Conservation (phyloP, 2,888 invertebrate genomes). For the Patella caerulea region DNA sequence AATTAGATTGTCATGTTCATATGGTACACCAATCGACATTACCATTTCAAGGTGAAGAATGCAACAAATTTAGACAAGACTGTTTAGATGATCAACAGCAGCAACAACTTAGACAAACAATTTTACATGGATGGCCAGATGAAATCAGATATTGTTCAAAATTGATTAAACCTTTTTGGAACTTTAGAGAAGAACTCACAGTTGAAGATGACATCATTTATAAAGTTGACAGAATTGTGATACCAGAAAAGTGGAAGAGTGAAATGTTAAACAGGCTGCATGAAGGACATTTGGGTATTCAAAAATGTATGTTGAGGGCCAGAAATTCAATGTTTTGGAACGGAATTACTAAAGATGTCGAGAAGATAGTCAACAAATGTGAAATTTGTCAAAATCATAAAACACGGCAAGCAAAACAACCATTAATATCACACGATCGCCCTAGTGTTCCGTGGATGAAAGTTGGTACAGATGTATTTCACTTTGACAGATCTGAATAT, state of each 20-base stretch:
- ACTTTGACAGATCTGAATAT: conserved; percentile 8
- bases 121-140: neutral
- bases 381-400: neutral
- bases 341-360: neutral
- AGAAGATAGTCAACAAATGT: neutral
- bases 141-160: too few relatives aligned
- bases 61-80: neutral
- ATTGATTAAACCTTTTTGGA: neutral
- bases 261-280: neutral
- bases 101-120: neutral
- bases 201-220: neutral
- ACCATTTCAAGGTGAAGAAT: neutral
- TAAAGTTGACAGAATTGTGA: neutral
- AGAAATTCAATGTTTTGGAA: neutral
- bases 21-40: neutral
- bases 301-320: neutral
- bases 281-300: neutral
- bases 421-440: neutral
- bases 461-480: conserved; percentile 7
- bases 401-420: neutral
- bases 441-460: neutral
- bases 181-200: conserved; percentile 2
- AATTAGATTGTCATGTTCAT: conserved; percentile 6
- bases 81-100: neutral
- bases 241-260: conserved; percentile 14